Evolutionary conservation across 2,797 vertebrate genomes (phyloP).

Genomic region (Notamacropus eugenii): DNA sequence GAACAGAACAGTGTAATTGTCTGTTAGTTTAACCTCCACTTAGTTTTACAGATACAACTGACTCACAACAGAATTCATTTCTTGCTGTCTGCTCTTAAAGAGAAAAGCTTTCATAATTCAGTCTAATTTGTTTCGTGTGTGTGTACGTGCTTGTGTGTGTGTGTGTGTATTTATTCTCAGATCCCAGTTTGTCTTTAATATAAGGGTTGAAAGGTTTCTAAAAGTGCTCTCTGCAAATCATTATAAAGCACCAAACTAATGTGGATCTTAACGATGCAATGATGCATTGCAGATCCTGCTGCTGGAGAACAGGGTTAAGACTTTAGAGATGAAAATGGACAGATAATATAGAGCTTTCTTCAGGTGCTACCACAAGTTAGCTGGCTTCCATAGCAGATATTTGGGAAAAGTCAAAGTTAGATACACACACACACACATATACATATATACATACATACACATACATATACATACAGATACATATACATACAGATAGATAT

Average conservation of each 20-base stretch:
- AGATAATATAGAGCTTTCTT: conserved; percentile 56
- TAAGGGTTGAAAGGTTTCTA: conserved; percentile 58
- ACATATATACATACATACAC: no score
- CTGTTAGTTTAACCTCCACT: conserved; percentile 54
- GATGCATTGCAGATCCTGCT: conserved; percentile 52
- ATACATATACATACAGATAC: no score
- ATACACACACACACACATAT: neutral
- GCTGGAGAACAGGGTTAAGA: conserved; percentile 48
- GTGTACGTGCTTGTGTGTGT: neutral
- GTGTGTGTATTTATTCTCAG: conserved; percentile 41
- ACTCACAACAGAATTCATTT: conserved; percentile 59
- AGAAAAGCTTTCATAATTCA: conserved; percentile 67
- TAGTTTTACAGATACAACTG: conserved; percentile 68
- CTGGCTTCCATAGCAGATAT: conserved; percentile 36
- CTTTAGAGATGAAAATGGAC: conserved; percentile 30
- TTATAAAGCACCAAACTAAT: conserved; percentile 47
- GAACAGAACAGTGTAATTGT: neutral
- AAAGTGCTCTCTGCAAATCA: conserved; percentile 69
- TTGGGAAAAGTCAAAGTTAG: conserved; percentile 22
- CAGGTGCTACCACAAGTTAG: conserved; percentile 9
- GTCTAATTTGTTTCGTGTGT: conserved; percentile 7
- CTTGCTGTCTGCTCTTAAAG: conserved; percentile 64
- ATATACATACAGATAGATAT: no score
- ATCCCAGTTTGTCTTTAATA: conserved; percentile 52
- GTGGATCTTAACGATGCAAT: conserved; percentile 52